Evolutionary conservation across 2,113 vertebrate genomes (phyloP).

Genomic region (Crotalus helleri): DNA sequence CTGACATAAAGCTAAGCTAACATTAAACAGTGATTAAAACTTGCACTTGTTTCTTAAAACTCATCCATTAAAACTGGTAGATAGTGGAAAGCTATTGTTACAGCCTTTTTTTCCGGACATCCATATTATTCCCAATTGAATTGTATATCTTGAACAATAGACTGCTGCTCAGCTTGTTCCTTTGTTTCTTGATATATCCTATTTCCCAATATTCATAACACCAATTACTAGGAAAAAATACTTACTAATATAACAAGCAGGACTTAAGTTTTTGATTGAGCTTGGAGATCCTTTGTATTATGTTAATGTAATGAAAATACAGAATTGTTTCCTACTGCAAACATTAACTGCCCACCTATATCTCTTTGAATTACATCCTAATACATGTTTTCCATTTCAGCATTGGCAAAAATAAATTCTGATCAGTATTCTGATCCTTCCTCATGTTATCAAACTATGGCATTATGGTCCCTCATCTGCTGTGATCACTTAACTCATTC

Average conservation of each 20-base stretch:
- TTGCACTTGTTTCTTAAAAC: not conserved
- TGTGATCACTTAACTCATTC: not conserved
- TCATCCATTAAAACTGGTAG: not conserved
- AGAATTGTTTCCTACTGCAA: not conserved
- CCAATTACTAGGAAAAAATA: not conserved
- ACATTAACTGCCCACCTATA: not conserved
- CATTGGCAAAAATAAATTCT: not conserved
- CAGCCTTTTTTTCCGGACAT: not conserved
- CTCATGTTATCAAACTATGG: not conserved
- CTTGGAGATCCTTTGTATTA: not conserved
- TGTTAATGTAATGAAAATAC: not conserved
- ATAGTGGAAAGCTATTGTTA: not conserved
- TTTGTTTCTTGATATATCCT: not conserved
- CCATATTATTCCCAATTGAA: not conserved
- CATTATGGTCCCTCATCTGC: not conserved
- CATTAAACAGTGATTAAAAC: not conserved
- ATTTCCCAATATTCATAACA: not conserved
- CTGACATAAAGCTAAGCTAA: not conserved
- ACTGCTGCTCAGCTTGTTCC: not conserved
- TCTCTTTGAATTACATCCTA: not conserved
- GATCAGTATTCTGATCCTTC: not conserved
- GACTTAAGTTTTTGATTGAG: not conserved
- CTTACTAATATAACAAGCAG: not conserved
- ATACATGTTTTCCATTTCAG: not conserved
- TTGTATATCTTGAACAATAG: too few relatives aligned